Evolutionary conservation across 2,113 vertebrate genomes (phyloP).

Genomic region (Limanda limanda): DNA sequence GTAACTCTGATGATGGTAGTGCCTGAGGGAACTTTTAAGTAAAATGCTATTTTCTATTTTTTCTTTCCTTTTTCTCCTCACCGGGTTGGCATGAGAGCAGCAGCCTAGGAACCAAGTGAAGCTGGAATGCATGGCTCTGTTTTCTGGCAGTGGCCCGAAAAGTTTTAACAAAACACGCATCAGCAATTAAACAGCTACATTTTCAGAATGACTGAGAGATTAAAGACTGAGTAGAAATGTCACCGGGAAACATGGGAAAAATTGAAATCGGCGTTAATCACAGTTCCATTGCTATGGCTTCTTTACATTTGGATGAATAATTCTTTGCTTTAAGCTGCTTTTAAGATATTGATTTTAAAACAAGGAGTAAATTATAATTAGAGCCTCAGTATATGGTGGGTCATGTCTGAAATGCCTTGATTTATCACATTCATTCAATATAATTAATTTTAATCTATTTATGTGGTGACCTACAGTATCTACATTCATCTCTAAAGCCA

Average conservation of each 20-base stretch:
- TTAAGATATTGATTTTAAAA: constrained; percentile 28
- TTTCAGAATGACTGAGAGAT: neutral
- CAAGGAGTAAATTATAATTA: neutral
- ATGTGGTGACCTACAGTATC: constrained; percentile 4
- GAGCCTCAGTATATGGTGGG: constrained; percentile 18
- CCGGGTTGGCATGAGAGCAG: constrained; percentile 34
- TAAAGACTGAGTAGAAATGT: constrained; percentile 26
- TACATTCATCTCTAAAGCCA: neutral
- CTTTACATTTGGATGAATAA: constrained; percentile 57
- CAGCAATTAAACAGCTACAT: constrained; percentile 17
- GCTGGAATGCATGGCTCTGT: constrained; percentile 47
- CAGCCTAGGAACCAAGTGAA: constrained; percentile 41
- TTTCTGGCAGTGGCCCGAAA: constrained; percentile 27
- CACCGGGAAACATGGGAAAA: constrained; percentile 14
- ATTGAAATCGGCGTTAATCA: neutral
- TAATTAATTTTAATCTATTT: neutral
- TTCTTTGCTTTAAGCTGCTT: constrained; percentile 36
- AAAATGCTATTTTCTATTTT: constrained; percentile 43
- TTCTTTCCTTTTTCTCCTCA: constrained; percentile 23
- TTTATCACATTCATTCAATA: constrained; percentile 3
- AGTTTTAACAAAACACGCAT: constrained; percentile 4
- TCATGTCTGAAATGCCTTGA: constrained; percentile 62
- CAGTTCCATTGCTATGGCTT: constrained; percentile 38
- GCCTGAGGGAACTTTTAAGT: constrained; percentile 48
- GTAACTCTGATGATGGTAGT: constrained; percentile 77